A percentile compares a stretch with the other conserved stretches of the same genome.
Evolutionary conservation across 1,140 invertebrate species (phyloP).

Genomic region (Lerema accius): DNA sequence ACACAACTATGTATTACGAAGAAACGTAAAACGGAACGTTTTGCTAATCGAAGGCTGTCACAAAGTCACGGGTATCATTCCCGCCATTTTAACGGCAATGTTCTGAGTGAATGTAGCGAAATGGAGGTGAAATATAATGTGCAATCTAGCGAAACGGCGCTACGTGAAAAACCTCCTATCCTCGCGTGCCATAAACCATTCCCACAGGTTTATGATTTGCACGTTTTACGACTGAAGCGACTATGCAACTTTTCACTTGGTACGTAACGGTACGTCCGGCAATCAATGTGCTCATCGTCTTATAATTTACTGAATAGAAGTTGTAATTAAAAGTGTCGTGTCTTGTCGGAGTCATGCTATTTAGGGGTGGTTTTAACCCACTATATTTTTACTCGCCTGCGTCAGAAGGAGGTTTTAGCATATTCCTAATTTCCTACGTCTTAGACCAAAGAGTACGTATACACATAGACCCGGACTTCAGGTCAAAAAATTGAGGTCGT

Average conservation of each 20-base stretch:
- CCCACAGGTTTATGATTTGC: conserved; percentile 58
- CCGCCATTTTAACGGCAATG: not conserved
- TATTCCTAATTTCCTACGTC: too few relatives aligned
- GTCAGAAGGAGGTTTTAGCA: too few relatives aligned
- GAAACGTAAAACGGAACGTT: not conserved
- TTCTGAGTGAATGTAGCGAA: conserved; percentile 33
- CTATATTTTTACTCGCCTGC: too few relatives aligned
- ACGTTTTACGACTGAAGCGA: conserved; percentile 58
- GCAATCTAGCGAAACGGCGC: conserved; percentile 59
- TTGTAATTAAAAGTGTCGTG: conserved; percentile 18
- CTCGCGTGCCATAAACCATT: conserved; percentile 66
- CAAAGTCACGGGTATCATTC: not conserved
- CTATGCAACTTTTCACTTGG: conserved; percentile 50
- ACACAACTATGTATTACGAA: too few relatives aligned
- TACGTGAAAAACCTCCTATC: conserved; percentile 52
- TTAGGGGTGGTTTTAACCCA: too few relatives aligned
- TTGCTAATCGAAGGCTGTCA: not conserved
- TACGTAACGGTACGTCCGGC: conserved; percentile 43
- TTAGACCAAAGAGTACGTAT: too few relatives aligned
- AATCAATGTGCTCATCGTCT: conserved; percentile 38
- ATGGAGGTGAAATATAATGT: conserved; percentile 59
- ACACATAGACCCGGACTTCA: too few relatives aligned
- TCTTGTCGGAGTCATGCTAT: too few relatives aligned
- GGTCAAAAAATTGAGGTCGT: too few relatives aligned
- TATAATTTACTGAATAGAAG: conserved; percentile 35